A percentile compares a stretch with the other conserved stretches of the same genome.
These are phyloP conservation scores for Drosophila kohkoa DNA, from an alignment of 1,140 invertebrate genomes.

Conservation along the genomic window DNA sequence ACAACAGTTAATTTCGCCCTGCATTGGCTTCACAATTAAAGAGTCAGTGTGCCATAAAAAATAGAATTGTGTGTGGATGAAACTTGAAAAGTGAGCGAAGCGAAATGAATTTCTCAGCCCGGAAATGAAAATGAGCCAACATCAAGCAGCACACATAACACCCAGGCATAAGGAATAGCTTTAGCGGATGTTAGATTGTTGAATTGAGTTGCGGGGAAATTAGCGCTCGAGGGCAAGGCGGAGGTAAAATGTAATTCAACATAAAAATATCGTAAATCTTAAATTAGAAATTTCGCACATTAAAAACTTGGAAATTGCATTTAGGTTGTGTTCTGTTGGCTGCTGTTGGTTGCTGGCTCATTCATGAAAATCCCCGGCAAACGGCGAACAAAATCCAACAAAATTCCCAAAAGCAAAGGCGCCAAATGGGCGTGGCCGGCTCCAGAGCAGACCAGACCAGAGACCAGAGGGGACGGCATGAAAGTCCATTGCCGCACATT, in stretches of 20 bases:
- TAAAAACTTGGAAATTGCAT: conserved; percentile 84
- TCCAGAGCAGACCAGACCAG: neutral
- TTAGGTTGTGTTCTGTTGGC: conserved; percentile 58
- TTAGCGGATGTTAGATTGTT: neutral
- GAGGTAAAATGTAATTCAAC: conserved; percentile 71
- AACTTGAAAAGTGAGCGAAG: conserved; percentile 49
- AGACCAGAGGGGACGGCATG: conserved; percentile 33
- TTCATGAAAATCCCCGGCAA: conserved; percentile 33
- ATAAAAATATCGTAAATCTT: conserved; percentile 84
- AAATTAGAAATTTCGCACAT: conserved; percentile 83
- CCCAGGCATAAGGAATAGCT: conserved; percentile 6
- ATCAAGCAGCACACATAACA: conserved; percentile 36
- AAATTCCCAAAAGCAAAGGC: conserved; percentile 57
- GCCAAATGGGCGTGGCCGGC: conserved; percentile 27
- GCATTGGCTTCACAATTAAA: conserved; percentile 63
- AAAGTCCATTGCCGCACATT: conserved; percentile 78
- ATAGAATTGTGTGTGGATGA: conserved; percentile 42
- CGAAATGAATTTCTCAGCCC: conserved; percentile 69
- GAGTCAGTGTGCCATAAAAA: conserved; percentile 56
- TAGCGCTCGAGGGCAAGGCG: neutral
- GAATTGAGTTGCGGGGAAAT: neutral
- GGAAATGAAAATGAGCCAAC: conserved; percentile 71
- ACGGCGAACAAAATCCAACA: conserved; percentile 42
- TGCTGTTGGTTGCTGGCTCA: conserved; percentile 15
- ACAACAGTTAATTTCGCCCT: conserved; percentile 60